Evolutionary conservation across 1,140 invertebrate species (phyloP), one percentile per base, ranked within the genome.

Genomic region (Muscidifurax raptorellus): DNA sequence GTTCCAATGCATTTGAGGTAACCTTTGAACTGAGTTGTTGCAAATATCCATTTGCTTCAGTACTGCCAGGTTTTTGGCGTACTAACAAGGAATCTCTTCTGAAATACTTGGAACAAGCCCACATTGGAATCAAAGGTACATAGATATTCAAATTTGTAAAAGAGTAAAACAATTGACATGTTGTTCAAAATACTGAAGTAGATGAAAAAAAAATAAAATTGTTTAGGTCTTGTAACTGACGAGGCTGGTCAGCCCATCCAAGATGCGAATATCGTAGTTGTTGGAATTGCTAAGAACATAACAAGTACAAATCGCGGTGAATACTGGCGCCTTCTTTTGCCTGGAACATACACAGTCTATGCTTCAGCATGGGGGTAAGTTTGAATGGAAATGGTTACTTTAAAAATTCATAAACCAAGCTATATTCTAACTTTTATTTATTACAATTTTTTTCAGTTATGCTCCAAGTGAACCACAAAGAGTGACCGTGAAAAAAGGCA

Each of bases 1-100:
- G 96, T 86, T 99, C 97, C 13, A 99, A 99, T 92, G 98, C 98
- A 90, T 98, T 99, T 91, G 99, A 99, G 92, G 95, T 99, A 77
- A 99, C 99, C 9, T 96, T 99, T 87, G 99, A 99, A 91, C 91
- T 99, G 78, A 97, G 97, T 72, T 99, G 99, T 94, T 98, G 97
- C 92, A 99, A 99, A 93, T 99, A 96, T 93, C 98, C 99, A 0
- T 83, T 86, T 5, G 95, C 96, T 0, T 93, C 92, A 4, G 91
- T 94, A 6, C 90, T 99, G 87, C 94, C 95, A 0, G 89, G 93
- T 18, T 97, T 98, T 93, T 99, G 99, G 99, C 88, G 93, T 13
- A 94, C 95, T 71, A 99, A 99, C 91, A 96, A 97, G 90, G 97
- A 97, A 88, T 94, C 98, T 25, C 90, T 99, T 66, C 89, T 99